Evolutionary conservation across 2,888 invertebrate species (phyloP).

Genomic region (Eristalinus sepulchralis): DNA sequence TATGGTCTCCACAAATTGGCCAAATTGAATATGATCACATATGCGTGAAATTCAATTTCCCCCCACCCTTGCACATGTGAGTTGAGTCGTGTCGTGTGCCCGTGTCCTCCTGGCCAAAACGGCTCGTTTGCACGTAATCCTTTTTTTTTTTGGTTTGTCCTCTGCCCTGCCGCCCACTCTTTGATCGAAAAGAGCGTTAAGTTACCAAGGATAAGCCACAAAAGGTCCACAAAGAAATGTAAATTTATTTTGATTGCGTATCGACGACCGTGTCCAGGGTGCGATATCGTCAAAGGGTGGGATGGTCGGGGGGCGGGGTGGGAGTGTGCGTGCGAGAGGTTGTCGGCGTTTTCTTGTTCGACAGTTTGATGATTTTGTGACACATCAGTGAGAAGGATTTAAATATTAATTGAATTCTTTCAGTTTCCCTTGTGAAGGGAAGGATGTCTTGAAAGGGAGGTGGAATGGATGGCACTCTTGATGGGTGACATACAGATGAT

Average conservation of each 20-base stretch:
- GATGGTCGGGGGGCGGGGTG: background rate
- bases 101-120: background rate
- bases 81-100: background rate
- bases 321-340: background rate
- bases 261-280: slow-evolving; percentile 21
- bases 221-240: slow-evolving; percentile 47
- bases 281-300: background rate
- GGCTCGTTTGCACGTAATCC: background rate
- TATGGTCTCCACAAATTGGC: slow-evolving; percentile 70
- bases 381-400: background rate
- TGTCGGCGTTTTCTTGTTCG: background rate
- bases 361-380: background rate
- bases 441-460: background rate
- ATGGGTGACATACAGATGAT: too few relatives aligned
- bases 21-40: slow-evolving; percentile 74
- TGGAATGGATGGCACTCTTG: too few relatives aligned
- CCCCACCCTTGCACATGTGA: slow-evolving; percentile 15
- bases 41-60: slow-evolving; percentile 74
- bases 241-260: slow-evolving; percentile 44
- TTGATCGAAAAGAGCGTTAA: slow-evolving; percentile 5
- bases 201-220: slow-evolving; percentile 15
- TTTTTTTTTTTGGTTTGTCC: background rate
- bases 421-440: background rate
- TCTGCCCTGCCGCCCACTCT: background rate
- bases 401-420: background rate